These are phyloP conservation scores for Goniozus legneri DNA, from an alignment of 1,140 invertebrate species.

Conservation along the genomic window DNA sequence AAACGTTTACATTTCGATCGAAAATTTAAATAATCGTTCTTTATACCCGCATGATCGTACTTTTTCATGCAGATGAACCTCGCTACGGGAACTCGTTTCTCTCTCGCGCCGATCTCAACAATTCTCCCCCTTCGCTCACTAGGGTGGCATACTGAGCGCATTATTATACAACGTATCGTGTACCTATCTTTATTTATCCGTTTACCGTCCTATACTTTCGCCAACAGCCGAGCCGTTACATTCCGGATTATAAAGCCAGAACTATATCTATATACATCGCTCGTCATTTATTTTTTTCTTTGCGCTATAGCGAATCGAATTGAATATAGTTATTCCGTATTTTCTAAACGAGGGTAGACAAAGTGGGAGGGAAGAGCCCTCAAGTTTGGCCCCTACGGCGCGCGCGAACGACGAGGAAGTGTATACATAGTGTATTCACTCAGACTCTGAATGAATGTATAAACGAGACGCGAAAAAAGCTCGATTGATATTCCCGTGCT, in stretches of 20 bases:
- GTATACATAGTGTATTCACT: too few relatives aligned
- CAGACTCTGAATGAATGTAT: too few relatives aligned
- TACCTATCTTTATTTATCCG: constrained; percentile 6
- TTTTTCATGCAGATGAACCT: constrained; percentile 18
- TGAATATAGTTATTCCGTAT: constrained; percentile 5
- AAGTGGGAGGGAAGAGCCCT: constrained; percentile 3
- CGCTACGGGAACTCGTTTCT: too few relatives aligned
- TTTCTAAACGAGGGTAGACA: not conserved
- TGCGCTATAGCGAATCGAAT: too few relatives aligned
- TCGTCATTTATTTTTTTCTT: too few relatives aligned
- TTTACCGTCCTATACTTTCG: constrained; percentile 10
- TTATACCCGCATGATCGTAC: not conserved
- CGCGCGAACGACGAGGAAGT: too few relatives aligned
- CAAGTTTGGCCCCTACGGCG: too few relatives aligned
- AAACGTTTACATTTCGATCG: not conserved
- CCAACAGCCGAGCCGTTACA: not conserved
- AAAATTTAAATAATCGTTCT: too few relatives aligned
- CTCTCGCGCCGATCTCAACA: not conserved
- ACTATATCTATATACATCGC: too few relatives aligned
- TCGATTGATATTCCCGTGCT: too few relatives aligned
- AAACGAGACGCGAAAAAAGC: too few relatives aligned
- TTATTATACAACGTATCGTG: constrained; percentile 15
- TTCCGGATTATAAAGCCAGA: constrained; percentile 7
- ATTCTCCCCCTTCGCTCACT: constrained; percentile 2
- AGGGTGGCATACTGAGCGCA: constrained; percentile 12